Evolutionary conservation across 2,888 invertebrate genomes (phyloP), one percentile per base, ranked within the genome.

Genomic region (Leistus spinibarbis): DNA sequence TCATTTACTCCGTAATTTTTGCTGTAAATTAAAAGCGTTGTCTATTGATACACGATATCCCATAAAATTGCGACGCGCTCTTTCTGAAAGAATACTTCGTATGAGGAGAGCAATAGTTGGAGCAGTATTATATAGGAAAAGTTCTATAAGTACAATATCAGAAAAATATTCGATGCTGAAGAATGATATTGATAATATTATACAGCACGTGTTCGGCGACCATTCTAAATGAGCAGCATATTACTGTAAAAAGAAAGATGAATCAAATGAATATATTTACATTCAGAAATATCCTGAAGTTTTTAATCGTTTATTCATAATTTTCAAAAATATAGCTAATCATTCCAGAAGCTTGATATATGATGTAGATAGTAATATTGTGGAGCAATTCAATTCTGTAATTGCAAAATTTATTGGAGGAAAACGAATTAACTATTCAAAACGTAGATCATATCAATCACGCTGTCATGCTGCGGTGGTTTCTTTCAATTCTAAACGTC

Each of bases 141-240:
- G n/a, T 5, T n/a, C 22, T 20, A 20, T 1, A 60, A n/a, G 16
- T 19, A 60, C 60, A 60, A 7, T 3, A 22, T 7, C 60, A 60
- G 19, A 22, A 20, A 22, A 19, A 60, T 22, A 16, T 10, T 60
- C 22, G 16, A n/a, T 57, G 16, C 3, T 40, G 16, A 19, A 60
- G 16, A 13, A n/a, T 20, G 70, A 70, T 53, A 70, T 70, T n/a
- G 54, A 20, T 17, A 70, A 70, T 63, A 70, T 40, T 63, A 7
- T 53, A 13, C 27, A 63, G 13, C 63, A 70, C 54, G 20, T 70
- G 3, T 70, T 70, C 22, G 70, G 70, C n/a, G 62, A 9, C 5
- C 70, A 70, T 19, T 16, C 24, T 5, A 1, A 7, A 1, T 70
- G 70, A 53, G 40, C n/a, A 19, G 19, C 4, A 24, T 69, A 69